Percentiles rank a stretch among this genome's conserved stretches.
phyloP scores from a whole-genome alignment of 2,113 vertebrate genomes.

The Leucopsar rothschildi region DNA sequence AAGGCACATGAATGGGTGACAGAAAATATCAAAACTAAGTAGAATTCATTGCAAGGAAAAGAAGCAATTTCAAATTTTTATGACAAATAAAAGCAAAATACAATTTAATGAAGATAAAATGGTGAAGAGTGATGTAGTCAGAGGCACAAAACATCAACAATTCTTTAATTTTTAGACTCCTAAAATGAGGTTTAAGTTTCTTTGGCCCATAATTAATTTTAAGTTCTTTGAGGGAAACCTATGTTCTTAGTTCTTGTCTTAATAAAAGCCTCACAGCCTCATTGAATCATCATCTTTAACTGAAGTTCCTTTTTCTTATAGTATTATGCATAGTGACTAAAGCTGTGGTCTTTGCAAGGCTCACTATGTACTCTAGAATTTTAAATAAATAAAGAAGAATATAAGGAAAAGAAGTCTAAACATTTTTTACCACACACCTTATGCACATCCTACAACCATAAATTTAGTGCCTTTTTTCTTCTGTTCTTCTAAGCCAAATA shows the following conservation, averaged over 20 bases:
- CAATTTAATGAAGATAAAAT: not conserved
- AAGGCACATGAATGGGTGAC: not conserved
- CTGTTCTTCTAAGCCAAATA: not conserved
- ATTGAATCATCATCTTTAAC: not conserved
- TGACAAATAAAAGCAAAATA: not conserved
- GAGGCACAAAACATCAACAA: not conserved
- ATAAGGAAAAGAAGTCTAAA: not conserved
- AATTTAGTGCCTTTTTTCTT: not conserved
- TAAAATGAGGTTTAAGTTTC: not conserved
- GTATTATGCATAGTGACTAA: not conserved
- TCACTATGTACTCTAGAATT: not conserved
- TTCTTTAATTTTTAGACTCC: not conserved
- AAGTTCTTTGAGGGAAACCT: not conserved
- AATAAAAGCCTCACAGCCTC: not conserved
- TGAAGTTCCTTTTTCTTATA: not conserved
- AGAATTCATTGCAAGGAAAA: not conserved
- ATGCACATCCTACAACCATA: not conserved
- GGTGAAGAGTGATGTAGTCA: not conserved
- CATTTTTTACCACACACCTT: not conserved
- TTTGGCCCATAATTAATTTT: not conserved
- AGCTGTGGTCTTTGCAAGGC: not conserved
- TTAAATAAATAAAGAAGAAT: not conserved
- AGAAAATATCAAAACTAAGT: not conserved
- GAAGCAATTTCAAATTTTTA: not conserved
- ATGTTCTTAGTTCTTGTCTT: not conserved